A percentile compares a stretch with the other conserved stretches of the same genome.
Evolutionary conservation across 2,797 vertebrate genomes (phyloP).

Genomic region (Nyctibius grandis): DNA sequence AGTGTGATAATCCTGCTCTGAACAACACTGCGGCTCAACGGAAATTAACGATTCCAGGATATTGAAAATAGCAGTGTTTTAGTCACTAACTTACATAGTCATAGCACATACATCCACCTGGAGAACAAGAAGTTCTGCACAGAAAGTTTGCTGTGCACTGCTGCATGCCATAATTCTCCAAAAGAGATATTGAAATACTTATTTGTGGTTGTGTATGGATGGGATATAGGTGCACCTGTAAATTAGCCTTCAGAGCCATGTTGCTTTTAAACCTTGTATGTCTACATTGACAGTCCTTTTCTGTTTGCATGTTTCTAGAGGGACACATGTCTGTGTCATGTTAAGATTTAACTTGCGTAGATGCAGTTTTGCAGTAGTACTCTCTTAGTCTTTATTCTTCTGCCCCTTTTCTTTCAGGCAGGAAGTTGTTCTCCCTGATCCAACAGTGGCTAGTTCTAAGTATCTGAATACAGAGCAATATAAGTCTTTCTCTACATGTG

Average conservation of each 20-base stretch:
- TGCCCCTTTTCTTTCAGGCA: not conserved
- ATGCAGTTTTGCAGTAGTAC: not conserved
- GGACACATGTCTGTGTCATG: fast-evolving
- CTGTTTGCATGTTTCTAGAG: not conserved
- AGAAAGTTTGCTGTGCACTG: not conserved
- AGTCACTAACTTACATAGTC: not conserved
- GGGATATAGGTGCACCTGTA: not conserved
- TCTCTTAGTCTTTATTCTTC: not conserved
- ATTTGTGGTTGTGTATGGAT: not conserved
- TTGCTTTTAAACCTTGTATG: not conserved
- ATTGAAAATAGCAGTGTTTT: not conserved
- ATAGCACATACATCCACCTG: not conserved
- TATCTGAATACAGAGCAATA: not conserved
- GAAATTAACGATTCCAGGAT: not conserved
- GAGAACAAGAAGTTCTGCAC: not conserved
- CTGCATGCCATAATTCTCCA: not conserved
- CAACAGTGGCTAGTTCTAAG: not conserved
- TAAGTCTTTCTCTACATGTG: not conserved
- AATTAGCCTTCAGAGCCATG: not conserved
- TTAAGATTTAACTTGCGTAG: not conserved
- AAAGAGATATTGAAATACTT: not conserved
- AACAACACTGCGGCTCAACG: not conserved
- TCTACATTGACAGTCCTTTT: not conserved
- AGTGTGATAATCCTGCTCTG: not conserved
- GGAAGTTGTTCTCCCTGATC: not conserved